phyloP scores from a whole-genome alignment of 2,797 vertebrate species.

The Premnoplex brunnescens region DNA sequence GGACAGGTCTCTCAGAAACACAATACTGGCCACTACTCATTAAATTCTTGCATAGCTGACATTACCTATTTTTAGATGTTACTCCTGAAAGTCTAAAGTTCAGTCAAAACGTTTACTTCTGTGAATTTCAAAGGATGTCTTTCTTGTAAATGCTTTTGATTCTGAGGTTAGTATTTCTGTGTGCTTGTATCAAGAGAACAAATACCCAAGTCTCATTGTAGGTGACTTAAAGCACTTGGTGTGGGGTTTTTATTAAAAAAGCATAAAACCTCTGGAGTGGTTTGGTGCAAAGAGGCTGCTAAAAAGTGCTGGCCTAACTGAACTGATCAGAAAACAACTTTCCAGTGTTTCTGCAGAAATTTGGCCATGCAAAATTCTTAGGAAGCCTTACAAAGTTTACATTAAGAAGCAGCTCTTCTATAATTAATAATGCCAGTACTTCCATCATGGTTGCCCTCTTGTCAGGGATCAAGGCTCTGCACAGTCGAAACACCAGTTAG shows the following conservation, averaged over 20 bases:
- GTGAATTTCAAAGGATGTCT: neutral
- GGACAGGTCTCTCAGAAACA: neutral
- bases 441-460: neutral
- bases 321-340: conserved; percentile 46
- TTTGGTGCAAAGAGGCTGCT: neutral
- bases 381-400: neutral
- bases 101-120: neutral
- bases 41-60: conserved; percentile 36
- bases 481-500: neutral
- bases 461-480: neutral
- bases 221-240: conserved; percentile 18
- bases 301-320: neutral
- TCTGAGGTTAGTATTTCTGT: neutral
- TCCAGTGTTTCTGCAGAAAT: neutral
- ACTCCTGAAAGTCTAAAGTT: neutral
- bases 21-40: neutral
- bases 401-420: neutral
- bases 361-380: neutral
- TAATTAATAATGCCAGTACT: neutral
- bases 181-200: neutral
- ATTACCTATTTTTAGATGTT: conserved; percentile 30
- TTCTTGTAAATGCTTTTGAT: neutral
- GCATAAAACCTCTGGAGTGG: neutral
- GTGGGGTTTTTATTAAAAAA: neutral
- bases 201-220: neutral